Percentiles rank a stretch among this genome's conserved stretches.
Conservation (phyloP, 2,888 invertebrate genomes). For the Sesia bembeciformis region DNA sequence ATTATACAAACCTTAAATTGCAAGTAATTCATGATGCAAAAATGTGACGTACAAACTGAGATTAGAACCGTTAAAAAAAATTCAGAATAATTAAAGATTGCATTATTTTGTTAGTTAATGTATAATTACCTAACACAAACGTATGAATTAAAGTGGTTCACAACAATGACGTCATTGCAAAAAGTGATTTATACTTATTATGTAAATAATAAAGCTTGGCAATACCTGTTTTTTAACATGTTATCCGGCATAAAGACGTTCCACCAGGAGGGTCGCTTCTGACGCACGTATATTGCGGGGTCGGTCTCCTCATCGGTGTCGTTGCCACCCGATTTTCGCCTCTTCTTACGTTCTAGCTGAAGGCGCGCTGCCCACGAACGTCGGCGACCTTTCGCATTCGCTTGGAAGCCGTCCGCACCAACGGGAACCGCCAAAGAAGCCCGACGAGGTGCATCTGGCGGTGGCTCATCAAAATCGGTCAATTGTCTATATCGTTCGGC, state of each 20-base stretch:
- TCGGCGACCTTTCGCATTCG: conserved; percentile 71
- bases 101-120: too few species aligned
- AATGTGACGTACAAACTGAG: too few species aligned
- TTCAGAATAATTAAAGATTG: too few species aligned
- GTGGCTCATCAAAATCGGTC: conserved; percentile 56
- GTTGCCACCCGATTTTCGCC: conserved; percentile 69
- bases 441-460: conserved; percentile 55
- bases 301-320: conserved; percentile 61
- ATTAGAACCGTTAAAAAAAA: too few species aligned
- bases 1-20: too few species aligned
- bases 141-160: background rate
- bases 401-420: conserved; percentile 40
- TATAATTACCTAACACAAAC: too few species aligned
- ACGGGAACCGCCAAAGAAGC: conserved; percentile 60
- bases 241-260: conserved; percentile 89
- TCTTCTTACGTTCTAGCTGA: conserved; percentile 68
- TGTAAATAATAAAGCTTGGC: background rate
- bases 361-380: conserved; percentile 77
- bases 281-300: conserved; percentile 66
- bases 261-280: conserved; percentile 92
- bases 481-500: conserved; percentile 62
- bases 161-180: conserved; percentile 4
- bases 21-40: too few species aligned
- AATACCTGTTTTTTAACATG: conserved; percentile 79
- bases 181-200: conserved; percentile 1